Base-by-base conservation (phyloP, 2,797 vertebrate species). In the Coreius guichenoti region DNA sequence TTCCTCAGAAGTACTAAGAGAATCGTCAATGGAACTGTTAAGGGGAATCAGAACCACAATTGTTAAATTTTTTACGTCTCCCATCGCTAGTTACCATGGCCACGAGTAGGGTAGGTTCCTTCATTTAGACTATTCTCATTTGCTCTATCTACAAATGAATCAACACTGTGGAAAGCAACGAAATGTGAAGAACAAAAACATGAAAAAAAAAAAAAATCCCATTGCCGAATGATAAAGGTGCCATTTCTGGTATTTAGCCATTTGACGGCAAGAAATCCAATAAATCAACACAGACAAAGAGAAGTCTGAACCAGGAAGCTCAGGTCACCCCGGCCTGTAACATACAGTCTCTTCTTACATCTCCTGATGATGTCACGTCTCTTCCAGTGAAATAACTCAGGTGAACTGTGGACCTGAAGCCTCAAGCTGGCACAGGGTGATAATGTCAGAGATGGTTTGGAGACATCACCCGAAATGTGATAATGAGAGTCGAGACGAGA, bases 351-450 rank as follows among this genome's bases (percentile, higher is more conserved):
- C 74, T 39, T 69, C 13, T 47, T 77, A 43, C 67, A 16, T 73
- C 67, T 49, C 11, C 19, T 36, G 54, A 80, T 80, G 56, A 65
- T 39, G 54, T 85, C 31, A 85, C 14, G 76, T 85, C 49, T 77
- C n/a, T 6, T 70, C 68, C 76, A 49, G 39, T 61, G 26, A 84
- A 39, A 77, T 29, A 69, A 77, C 73, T 76, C 63, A 3, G 47
- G 82, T 84, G 82, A 83, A 67, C 73, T 54, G 16, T 69, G 36
- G 47, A 68, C 74, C 73, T 76, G 74, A 84, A 68, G 75, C 82
- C 49, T 84, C 74, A 36, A 29, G 76, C 68, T 73, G 43, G 77
- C 29, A 73, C 43, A 14, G 33, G 43, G 43, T 49, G 54, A 74
- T 43, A 73, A 72, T 73, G 67, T 73, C 76, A 80, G 36, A 61